These are phyloP conservation scores for Muscicapa comitata DNA, from an alignment of 2,797 vertebrate genomes.

Conservation along the genomic window DNA sequence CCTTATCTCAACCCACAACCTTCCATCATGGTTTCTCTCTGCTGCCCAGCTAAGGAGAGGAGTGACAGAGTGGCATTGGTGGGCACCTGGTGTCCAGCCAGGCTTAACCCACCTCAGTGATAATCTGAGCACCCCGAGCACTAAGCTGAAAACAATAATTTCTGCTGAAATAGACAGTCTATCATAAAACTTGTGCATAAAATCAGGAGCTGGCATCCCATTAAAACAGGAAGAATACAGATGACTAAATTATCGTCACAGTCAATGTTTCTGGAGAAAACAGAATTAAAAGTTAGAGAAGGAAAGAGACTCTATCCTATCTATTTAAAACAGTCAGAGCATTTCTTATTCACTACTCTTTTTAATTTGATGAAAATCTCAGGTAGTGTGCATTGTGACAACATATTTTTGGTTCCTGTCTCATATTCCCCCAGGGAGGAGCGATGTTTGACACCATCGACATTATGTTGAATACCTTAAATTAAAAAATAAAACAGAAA, in stretches of 20 bases:
- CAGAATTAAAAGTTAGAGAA: neutral
- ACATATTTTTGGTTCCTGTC: neutral
- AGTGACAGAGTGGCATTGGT: neutral
- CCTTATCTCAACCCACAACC: neutral
- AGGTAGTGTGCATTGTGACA: neutral
- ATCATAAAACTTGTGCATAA: neutral
- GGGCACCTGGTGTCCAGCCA: neutral
- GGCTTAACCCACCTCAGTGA: neutral
- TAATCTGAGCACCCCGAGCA: neutral
- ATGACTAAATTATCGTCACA: neutral
- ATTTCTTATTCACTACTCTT: neutral
- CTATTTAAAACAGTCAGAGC: neutral
- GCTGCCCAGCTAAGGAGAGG: neutral
- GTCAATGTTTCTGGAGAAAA: conserved; percentile 5
- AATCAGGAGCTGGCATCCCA: conserved; percentile 6
- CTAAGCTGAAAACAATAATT: neutral
- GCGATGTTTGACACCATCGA: neutral
- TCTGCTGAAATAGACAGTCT: neutral
- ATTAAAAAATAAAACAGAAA: neutral
- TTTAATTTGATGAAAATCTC: neutral
- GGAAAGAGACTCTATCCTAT: neutral
- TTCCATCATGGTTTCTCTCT: neutral
- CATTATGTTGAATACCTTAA: neutral
- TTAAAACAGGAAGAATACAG: conserved; percentile 3
- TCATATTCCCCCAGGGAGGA: neutral